Percentiles rank a stretch among this genome's conserved stretches.
These are phyloP conservation scores for Charanyca ferruginea DNA, from an alignment of 2,888 invertebrate species.

Conservation along the genomic window DNA sequence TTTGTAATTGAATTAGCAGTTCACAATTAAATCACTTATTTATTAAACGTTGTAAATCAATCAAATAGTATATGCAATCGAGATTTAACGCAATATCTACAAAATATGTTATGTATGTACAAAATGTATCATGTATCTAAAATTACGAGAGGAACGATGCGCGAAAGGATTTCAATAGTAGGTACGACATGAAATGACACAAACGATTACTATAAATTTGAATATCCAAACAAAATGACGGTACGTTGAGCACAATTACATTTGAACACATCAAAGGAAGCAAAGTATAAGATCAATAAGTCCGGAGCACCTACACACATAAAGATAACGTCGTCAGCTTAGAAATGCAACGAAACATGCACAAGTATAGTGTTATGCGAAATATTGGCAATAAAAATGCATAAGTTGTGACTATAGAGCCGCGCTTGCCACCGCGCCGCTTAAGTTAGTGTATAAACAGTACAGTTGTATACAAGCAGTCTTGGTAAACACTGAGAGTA, in stretches of 20 bases:
- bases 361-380: constrained; percentile 80
- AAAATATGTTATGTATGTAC: constrained; percentile 52
- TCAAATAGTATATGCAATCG: constrained; percentile 65
- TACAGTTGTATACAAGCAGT: constrained; percentile 90
- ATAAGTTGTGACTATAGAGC: constrained; percentile 89
- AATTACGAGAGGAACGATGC: constrained; percentile 52
- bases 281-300: constrained; percentile 75
- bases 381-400: constrained; percentile 89
- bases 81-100: constrained; percentile 62
- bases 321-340: constrained; percentile 62
- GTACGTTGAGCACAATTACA: constrained; percentile 86
- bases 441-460: constrained; percentile 86
- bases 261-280: constrained; percentile 88
- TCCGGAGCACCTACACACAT: constrained; percentile 74
- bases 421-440: constrained; percentile 78
- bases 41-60: constrained; percentile 52
- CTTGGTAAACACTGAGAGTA: constrained; percentile 91
- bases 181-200: constrained; percentile 52
- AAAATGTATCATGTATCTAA: constrained; percentile 54
- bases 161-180: constrained; percentile 47
- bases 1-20: constrained; percentile 51
- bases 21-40: constrained; percentile 51
- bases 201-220: constrained; percentile 61
- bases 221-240: constrained; percentile 72
- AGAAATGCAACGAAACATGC: constrained; percentile 78